Conservation (phyloP, 2,888 invertebrate genomes). For the Eilema depressum region DNA sequence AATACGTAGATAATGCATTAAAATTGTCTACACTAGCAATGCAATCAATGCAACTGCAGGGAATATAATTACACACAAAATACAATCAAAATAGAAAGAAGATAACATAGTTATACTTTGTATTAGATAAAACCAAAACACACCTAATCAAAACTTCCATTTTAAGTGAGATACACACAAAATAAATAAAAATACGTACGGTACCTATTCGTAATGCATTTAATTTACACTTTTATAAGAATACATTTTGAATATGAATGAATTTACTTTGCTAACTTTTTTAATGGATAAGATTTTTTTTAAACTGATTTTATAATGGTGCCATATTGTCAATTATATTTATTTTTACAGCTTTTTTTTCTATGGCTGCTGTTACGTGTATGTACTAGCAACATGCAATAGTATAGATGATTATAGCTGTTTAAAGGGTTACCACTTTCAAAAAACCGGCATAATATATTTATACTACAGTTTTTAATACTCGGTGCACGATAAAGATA, state of each 20-base stretch:
- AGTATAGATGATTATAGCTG: no score
- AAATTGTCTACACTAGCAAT: neutral
- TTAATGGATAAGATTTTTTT: neutral
- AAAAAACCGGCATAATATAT: no score
- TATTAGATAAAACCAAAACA: slow-evolving; percentile 4
- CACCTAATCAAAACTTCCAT: neutral
- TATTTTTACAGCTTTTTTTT: no score
- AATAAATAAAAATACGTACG: neutral
- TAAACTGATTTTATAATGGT: neutral
- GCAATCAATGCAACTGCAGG: neutral
- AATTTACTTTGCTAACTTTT: neutral
- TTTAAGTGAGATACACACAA: neutral
- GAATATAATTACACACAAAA: neutral
- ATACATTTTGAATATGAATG: neutral
- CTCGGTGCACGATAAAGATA: no score
- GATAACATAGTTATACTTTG: neutral
- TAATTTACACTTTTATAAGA: slow-evolving; percentile 4
- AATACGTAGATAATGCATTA: neutral
- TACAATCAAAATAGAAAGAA: neutral
- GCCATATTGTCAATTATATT: no score
- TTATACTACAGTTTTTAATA: no score
- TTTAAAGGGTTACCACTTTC: no score
- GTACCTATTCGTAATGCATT: neutral
- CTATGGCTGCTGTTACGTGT: no score
- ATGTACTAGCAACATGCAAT: no score